These are phyloP conservation scores for Beaufortia kweichowensis DNA, from an alignment of 2,113 vertebrate species.

Conservation along the genomic window DNA sequence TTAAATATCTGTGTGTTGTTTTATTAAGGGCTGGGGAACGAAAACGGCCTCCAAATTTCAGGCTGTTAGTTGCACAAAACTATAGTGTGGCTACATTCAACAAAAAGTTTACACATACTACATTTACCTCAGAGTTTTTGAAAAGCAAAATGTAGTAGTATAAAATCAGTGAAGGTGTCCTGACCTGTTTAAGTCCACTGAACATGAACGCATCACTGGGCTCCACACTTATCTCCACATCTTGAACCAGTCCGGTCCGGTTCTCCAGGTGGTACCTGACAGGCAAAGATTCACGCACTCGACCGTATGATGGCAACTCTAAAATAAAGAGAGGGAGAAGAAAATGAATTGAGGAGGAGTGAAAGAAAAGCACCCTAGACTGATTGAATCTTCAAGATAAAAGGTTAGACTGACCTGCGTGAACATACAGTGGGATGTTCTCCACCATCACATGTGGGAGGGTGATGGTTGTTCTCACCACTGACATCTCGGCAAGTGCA, in stretches of 20 bases:
- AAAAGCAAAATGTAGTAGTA: not conserved
- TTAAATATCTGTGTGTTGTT: not conserved
- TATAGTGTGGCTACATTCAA: too few relatives aligned
- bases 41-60: too few relatives aligned
- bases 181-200: slow-evolving; percentile 97
- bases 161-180: not conserved
- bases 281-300: slow-evolving; percentile 91
- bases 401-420: slow-evolving; percentile 79
- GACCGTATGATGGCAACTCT: slow-evolving; percentile 92
- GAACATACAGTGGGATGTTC: slow-evolving; percentile 88
- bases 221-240: slow-evolving; percentile 92
- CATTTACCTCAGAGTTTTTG: not conserved
- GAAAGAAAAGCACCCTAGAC: not conserved
- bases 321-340: slow-evolving; percentile 14
- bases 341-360: not conserved
- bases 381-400: not conserved
- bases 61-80: too few relatives aligned
- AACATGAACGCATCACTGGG: slow-evolving; percentile 99
- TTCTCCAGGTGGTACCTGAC: slow-evolving; percentile 92
- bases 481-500: slow-evolving; percentile 72
- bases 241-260: slow-evolving; percentile 88
- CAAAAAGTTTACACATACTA: too few relatives aligned
- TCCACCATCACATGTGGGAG: slow-evolving; percentile 90
- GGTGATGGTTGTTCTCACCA: slow-evolving; percentile 81
- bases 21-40: too few relatives aligned